Base-by-base conservation (phyloP, 2,797 vertebrate species). In the Phataginus tetradactyla region DNA sequence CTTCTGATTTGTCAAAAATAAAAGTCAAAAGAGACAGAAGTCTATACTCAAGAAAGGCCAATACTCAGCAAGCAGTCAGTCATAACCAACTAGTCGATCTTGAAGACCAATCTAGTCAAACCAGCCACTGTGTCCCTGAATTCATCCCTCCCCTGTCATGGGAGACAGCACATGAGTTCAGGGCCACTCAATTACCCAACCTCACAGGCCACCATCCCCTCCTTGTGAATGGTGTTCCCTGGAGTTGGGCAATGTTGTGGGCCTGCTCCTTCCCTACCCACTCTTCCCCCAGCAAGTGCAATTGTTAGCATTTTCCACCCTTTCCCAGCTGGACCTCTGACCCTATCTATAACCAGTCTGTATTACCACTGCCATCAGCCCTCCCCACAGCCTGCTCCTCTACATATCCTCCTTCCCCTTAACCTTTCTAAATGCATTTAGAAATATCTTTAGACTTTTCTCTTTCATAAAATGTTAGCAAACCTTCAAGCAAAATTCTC, bases 401-500 rank as follows among this genome's bases (percentile, higher is more conserved):
- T 20, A 86, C 5, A 55, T 14, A 20, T 21, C 51, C 20, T 68
- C 23, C 4, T 55, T 49, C 13, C 18, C 10, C 7, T 49, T 55
- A 53, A 68, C 20, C 25, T 29, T 64, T 42, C 80, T 75, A 63
- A 53, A 75, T 27, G 51, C 11, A 39, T 92, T 86, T 81, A 57
- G 39, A 85, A 85, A 83, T 63, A 63, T 64, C 49, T 86, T 94
- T 53, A 66, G 11, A 63, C 17, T 78, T 83, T 85, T 79, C 32
- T 90, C 45, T 81, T 85, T 77, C 37, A 66, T 69, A 92, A 84
- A 87, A 77, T 37, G 75, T 92, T 86, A 85, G 53, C 21, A 79
- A 89, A 78, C 32, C 7, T 49, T 64, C 72, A 91, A 88, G 45
- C 25, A 86, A 90, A 84, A 42, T 32, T 94, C 18, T 95, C 64